These are phyloP conservation scores for Zosterops pallidus DNA, from an alignment of 2,113 vertebrate genomes.

Conservation along the genomic window DNA sequence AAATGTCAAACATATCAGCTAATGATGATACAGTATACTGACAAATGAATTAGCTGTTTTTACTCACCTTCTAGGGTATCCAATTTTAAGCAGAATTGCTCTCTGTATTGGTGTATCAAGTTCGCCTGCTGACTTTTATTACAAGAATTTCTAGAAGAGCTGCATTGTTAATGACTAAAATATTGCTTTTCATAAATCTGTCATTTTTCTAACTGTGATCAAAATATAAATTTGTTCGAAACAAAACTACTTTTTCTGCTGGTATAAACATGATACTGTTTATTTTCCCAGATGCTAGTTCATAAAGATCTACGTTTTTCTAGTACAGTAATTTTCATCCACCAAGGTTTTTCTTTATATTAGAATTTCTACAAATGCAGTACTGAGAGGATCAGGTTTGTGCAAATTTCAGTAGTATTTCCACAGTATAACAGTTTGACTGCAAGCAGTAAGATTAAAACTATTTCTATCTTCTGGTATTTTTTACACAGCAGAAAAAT, in stretches of 20 bases:
- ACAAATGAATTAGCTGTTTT: neutral
- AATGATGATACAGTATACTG: neutral
- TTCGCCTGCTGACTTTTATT: neutral
- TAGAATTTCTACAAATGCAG: neutral
- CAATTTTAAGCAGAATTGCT: neutral
- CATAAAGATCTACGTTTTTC: neutral
- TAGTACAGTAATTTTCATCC: neutral
- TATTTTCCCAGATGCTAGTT: neutral
- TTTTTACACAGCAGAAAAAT: neutral
- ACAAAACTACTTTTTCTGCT: neutral
- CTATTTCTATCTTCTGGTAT: neutral
- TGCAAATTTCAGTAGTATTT: neutral
- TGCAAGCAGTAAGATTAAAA: neutral
- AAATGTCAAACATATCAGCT: neutral
- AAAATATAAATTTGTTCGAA: neutral
- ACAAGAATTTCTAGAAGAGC: neutral
- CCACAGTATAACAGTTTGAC: neutral
- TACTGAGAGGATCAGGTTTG: neutral
- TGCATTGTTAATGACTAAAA: neutral
- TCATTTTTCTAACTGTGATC: neutral
- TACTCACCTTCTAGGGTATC: neutral
- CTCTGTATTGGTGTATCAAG: neutral
- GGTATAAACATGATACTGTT: neutral
- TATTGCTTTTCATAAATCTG: neutral
- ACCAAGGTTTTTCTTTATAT: neutral